A percentile compares a stretch with the other conserved stretches of the same genome.
Conservation (phyloP, 2,113 vertebrate species). For the Epinephelus lanceolatus region DNA sequence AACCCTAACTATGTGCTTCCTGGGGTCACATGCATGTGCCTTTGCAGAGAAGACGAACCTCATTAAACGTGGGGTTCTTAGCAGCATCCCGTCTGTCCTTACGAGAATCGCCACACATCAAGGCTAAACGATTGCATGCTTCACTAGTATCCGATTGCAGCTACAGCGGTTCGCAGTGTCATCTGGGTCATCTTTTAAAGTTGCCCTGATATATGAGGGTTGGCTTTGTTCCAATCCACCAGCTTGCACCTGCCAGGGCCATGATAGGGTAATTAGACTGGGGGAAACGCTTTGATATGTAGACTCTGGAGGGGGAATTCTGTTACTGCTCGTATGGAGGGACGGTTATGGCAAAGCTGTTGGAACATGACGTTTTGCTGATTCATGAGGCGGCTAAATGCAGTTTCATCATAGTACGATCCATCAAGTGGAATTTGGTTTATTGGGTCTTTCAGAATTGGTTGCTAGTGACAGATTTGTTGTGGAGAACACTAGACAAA, state of each 20-base stretch:
- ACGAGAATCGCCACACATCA: conserved; percentile 41
- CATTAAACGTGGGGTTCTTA: background rate
- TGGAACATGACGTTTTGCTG: background rate
- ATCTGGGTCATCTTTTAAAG: conserved; percentile 69
- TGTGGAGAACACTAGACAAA: too few species aligned
- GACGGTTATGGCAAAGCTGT: background rate
- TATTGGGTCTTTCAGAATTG: background rate
- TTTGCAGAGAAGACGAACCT: background rate
- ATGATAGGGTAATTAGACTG: conserved; percentile 61
- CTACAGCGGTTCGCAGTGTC: conserved; percentile 56
- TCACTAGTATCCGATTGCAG: conserved; percentile 60
- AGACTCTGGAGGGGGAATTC: conserved; percentile 18
- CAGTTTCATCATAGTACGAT: background rate
- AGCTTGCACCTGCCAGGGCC: conserved; percentile 66
- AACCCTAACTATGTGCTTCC: too few species aligned
- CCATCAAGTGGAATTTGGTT: background rate
- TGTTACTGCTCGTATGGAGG: background rate
- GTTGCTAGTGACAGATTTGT: too few species aligned
- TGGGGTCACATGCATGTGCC: background rate
- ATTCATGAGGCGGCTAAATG: background rate
- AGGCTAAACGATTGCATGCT: conserved; percentile 44
- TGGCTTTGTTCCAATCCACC: conserved; percentile 73
- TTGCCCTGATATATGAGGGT: conserved; percentile 67
- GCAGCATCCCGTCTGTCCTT: conserved; percentile 38
- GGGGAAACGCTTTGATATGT: conserved; percentile 61